These are phyloP conservation scores for Sarcophilus harrisii DNA, from an alignment of 2,797 vertebrate species.

Conservation along the genomic window DNA sequence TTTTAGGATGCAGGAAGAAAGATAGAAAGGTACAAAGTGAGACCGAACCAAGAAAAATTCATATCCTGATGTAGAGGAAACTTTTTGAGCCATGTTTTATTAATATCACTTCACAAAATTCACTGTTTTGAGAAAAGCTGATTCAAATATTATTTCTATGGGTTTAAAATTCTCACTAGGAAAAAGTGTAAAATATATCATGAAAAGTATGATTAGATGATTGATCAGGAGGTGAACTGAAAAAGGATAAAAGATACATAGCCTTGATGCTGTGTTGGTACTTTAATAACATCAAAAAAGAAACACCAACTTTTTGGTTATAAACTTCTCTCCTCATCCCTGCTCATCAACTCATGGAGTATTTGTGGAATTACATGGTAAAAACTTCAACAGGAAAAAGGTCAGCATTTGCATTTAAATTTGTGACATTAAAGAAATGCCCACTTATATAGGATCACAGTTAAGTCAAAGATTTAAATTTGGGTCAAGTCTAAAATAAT, in stretches of 20 bases:
- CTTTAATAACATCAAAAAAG: background rate
- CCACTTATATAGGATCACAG: background rate
- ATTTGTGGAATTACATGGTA: background rate
- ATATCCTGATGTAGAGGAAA: background rate
- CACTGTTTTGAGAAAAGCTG: background rate
- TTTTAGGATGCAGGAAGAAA: constrained; percentile 42
- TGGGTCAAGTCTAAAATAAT: background rate
- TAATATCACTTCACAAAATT: background rate
- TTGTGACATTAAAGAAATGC: background rate
- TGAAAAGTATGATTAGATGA: background rate
- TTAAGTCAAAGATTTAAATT: background rate
- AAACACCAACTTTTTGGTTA: background rate
- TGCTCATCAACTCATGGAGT: background rate
- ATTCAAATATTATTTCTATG: background rate
- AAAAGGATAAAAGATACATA: background rate
- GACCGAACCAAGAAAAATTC: background rate
- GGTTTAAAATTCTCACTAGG: background rate
- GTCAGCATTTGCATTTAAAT: background rate
- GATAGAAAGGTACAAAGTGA: background rate
- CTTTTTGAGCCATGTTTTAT: background rate
- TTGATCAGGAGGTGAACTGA: background rate
- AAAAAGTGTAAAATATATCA: background rate
- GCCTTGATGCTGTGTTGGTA: background rate
- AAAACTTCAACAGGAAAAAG: background rate
- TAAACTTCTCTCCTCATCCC: background rate